Conservation (phyloP, 30 jellyfish, hydroid and myxozoan species). For the Turritopsis dohrnii region DNA sequence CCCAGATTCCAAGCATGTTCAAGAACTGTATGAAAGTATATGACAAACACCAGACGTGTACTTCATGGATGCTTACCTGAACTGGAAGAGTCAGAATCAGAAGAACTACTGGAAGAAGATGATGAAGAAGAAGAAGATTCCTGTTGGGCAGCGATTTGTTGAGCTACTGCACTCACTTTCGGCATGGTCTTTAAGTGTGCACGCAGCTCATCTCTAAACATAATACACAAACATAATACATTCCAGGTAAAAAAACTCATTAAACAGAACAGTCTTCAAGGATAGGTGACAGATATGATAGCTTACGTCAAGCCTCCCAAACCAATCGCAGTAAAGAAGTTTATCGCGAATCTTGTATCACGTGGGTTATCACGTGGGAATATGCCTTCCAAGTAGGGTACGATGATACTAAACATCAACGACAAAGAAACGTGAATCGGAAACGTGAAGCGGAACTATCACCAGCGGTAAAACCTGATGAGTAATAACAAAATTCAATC, state of each 20-base stretch:
- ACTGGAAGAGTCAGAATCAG: conserved; percentile 37
- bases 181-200: conserved; percentile 84
- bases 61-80: not conserved
- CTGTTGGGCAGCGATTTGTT: conserved; percentile 41
- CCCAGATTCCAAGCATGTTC: not conserved
- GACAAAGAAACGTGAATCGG: not conserved
- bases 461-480: not conserved
- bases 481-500: not conserved
- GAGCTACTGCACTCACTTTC: conserved; percentile 46
- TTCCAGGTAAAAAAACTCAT: not conserved
- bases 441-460: not conserved
- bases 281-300: not conserved
- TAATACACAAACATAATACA: not conserved
- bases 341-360: conserved; percentile 92
- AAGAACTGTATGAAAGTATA: too few species aligned
- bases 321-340: conserved; percentile 98
- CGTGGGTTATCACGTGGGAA: conserved; percentile 98
- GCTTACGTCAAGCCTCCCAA: conserved; percentile 97
- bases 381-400: conserved; percentile 90
- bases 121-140: conserved; percentile 41
- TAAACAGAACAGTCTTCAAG: not conserved
- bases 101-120: conserved; percentile 44
- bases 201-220: conserved; percentile 69
- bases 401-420: conserved; percentile 47
- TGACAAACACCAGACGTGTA: not conserved